phyloP scores from a whole-genome alignment of 1,140 invertebrate genomes.

The Dreissena rostriformis region DNA sequence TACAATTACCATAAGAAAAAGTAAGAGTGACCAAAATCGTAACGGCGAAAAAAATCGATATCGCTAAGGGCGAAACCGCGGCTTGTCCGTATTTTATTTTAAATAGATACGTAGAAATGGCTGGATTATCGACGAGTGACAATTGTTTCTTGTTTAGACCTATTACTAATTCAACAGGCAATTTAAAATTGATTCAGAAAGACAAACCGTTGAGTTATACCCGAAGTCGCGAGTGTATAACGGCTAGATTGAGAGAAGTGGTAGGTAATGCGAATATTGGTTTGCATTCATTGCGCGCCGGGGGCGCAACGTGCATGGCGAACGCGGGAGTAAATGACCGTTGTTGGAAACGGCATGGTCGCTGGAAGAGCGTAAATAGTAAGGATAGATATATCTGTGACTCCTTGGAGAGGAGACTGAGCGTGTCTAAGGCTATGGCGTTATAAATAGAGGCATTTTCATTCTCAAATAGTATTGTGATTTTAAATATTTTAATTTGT shows the following conservation, averaged over 20 bases:
- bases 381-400: slow-evolving; percentile 53
- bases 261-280: slow-evolving; percentile 33
- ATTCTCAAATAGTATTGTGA: no score
- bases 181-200: slow-evolving; percentile 47
- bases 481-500: no score
- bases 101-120: slow-evolving; percentile 46
- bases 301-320: slow-evolving; percentile 36
- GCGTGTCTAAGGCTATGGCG: slow-evolving; percentile 14
- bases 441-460: background rate
- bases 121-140: background rate
- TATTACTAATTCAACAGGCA: slow-evolving; percentile 32
- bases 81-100: slow-evolving; percentile 58
- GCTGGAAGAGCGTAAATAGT: slow-evolving; percentile 48
- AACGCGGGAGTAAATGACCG: slow-evolving; percentile 42
- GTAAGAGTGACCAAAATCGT: slow-evolving; percentile 62
- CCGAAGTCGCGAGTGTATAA: slow-evolving; percentile 29
- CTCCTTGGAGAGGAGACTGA: slow-evolving; percentile 27
- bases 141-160: slow-evolving; percentile 56
- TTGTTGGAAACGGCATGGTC: slow-evolving; percentile 50
- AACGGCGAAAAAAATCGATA: slow-evolving; percentile 51
- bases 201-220: slow-evolving; percentile 58
- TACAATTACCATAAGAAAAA: slow-evolving; percentile 38
- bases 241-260: slow-evolving; percentile 34
- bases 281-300: slow-evolving; percentile 55
- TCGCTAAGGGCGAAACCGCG: slow-evolving; percentile 50